Conservation (phyloP, 2,797 vertebrate genomes). For the Malurus leucopterus region DNA sequence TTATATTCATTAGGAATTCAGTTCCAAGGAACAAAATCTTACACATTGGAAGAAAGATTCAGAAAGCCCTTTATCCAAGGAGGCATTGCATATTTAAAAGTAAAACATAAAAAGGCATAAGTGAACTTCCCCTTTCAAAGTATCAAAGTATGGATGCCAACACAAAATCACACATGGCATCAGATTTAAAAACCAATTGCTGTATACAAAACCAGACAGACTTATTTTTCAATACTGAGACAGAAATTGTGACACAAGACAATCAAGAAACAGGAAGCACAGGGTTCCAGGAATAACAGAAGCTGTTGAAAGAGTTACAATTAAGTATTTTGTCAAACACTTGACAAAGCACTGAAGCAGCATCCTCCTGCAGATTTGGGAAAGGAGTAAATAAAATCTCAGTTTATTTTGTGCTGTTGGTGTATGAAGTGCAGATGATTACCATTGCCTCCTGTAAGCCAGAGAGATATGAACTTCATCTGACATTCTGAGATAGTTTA, state of each 20-base stretch:
- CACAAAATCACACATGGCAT: not conserved
- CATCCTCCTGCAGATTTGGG: not conserved
- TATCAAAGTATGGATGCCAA: not conserved
- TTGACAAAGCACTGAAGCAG: not conserved
- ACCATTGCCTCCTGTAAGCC: not conserved
- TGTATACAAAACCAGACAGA: not conserved
- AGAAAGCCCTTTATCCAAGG: not conserved
- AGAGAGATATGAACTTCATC: conserved; percentile 22
- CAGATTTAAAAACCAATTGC: not conserved
- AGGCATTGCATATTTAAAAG: not conserved
- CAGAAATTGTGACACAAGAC: not conserved
- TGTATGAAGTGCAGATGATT: not conserved
- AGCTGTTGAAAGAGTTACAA: not conserved
- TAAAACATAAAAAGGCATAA: not conserved
- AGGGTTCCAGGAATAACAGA: not conserved
- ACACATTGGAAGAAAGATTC: not conserved
- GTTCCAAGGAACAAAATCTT: not conserved
- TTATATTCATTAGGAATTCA: not conserved
- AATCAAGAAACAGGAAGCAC: not conserved
- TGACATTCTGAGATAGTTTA: conserved; percentile 59
- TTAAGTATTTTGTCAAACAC: not conserved
- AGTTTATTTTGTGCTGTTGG: not conserved
- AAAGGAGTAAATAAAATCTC: not conserved
- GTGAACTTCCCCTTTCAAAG: not conserved
- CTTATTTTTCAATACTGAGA: not conserved